Evolutionary conservation across 2,888 invertebrate genomes (phyloP).

Genomic region (Acrocyrtus sp.): DNA sequence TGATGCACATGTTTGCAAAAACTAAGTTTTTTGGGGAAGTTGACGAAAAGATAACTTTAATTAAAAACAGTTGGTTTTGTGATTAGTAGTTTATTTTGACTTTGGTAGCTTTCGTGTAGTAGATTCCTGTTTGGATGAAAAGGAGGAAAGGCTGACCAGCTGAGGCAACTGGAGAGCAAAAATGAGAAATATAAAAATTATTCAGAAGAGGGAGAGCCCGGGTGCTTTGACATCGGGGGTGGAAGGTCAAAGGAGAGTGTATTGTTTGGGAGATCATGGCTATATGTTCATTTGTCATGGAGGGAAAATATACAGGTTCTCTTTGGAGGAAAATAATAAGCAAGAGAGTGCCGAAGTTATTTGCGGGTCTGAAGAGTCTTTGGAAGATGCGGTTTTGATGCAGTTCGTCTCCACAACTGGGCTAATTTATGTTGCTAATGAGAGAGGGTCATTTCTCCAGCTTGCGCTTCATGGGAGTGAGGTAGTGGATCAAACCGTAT

Average conservation of each 20-base stretch:
- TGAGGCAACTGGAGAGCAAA: neutral
- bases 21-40: no score
- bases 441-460: conserved; percentile 49
- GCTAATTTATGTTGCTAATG: conserved; percentile 38
- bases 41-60: no score
- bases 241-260: conserved; percentile 6
- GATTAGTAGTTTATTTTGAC: no score
- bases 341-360: neutral
- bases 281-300: conserved; percentile 26
- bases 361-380: conserved; percentile 22
- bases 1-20: no score
- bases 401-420: conserved; percentile 49
- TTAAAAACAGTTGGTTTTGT: no score
- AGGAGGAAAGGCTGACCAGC: no score
- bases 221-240: neutral
- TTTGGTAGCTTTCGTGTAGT: no score
- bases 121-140: no score
- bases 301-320: conserved; percentile 9
- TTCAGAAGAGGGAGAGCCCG: conserved; percentile 21
- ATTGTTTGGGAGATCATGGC: conserved; percentile 54
- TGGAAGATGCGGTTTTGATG: conserved; percentile 40
- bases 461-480: conserved; percentile 22
- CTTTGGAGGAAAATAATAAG: conserved; percentile 6
- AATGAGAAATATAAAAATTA: conserved; percentile 57
- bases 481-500: conserved; percentile 12